Percentiles rank a stretch among this genome's conserved stretches.
These are phyloP conservation scores for Taurulus bubalis DNA, from an alignment of 2,113 vertebrate genomes.

Conservation along the genomic window DNA sequence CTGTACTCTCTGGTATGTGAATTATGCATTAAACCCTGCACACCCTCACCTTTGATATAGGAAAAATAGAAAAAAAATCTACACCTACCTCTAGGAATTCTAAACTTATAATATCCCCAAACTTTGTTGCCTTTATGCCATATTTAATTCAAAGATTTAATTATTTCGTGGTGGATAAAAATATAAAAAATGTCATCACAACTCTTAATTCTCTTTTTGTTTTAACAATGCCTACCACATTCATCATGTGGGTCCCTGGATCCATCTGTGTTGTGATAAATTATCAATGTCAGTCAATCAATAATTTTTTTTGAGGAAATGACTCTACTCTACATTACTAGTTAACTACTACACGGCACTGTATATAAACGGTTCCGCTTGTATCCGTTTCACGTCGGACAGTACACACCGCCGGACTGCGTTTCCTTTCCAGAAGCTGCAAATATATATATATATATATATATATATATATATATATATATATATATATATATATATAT, in stretches of 20 bases:
- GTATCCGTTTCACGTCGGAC: slow-evolving; percentile 51
- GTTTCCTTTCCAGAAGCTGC: slow-evolving; percentile 25
- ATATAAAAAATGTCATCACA: not conserved
- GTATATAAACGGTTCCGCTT: slow-evolving; percentile 37
- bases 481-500: no score
- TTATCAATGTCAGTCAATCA: not conserved
- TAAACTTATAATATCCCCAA: not conserved
- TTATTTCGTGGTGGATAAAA: not conserved
- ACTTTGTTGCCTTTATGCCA: not conserved
- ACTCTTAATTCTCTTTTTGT: not conserved
- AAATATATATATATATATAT: no score
- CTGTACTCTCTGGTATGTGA: not conserved
- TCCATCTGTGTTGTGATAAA: not conserved
- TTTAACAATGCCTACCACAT: not conserved
- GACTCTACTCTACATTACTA: no score
- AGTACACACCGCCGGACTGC: not conserved
- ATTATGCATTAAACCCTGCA: not conserved
- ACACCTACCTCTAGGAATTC: not conserved
- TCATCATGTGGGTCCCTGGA: not conserved
- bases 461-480: no score
- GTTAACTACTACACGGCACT: not conserved
- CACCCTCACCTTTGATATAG: not conserved
- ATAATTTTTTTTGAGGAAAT: not conserved
- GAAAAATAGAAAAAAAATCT: not conserved
- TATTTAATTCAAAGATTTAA: not conserved